Percentiles rank a stretch among this genome's conserved stretches.
These are phyloP conservation scores for Aspiorhynchus laticeps DNA, from an alignment of 2,113 vertebrate genomes.

Conservation along the genomic window DNA sequence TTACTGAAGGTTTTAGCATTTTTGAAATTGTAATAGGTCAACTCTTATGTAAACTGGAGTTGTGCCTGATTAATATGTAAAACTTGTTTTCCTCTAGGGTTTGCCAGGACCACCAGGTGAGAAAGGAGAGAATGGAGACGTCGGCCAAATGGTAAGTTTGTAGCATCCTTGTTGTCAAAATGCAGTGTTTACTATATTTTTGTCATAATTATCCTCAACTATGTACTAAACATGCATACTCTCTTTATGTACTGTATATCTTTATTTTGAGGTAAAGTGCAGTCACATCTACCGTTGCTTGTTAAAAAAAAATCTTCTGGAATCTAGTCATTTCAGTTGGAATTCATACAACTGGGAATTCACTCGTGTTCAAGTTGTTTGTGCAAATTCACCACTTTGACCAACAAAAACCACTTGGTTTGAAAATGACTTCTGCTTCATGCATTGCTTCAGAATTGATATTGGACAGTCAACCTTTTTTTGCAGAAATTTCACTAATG, in stretches of 20 bases:
- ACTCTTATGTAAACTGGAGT: background rate
- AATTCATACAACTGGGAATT: background rate
- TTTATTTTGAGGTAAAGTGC: background rate
- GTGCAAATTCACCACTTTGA: background rate
- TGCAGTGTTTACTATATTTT: background rate
- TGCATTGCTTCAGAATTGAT: background rate
- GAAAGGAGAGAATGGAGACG: constrained; percentile 97
- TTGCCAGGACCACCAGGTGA: constrained; percentile 96
- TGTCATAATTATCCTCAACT: background rate
- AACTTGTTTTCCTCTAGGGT: constrained; percentile 76
- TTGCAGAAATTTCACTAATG: background rate
- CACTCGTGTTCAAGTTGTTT: background rate
- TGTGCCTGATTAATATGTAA: background rate
- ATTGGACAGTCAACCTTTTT: background rate
- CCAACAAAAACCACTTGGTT: background rate
- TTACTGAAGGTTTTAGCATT: background rate
- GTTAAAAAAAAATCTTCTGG: background rate
- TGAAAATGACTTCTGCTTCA: background rate
- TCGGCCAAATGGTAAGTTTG: constrained; percentile 90
- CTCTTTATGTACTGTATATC: background rate
- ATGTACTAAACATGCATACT: background rate
- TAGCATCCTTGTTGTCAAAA: background rate
- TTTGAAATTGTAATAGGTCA: background rate
- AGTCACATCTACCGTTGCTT: background rate
- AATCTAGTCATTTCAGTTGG: background rate